These are phyloP conservation scores for Cephalotes varians DNA, from an alignment of 2,888 invertebrate species.

Conservation along the genomic window DNA sequence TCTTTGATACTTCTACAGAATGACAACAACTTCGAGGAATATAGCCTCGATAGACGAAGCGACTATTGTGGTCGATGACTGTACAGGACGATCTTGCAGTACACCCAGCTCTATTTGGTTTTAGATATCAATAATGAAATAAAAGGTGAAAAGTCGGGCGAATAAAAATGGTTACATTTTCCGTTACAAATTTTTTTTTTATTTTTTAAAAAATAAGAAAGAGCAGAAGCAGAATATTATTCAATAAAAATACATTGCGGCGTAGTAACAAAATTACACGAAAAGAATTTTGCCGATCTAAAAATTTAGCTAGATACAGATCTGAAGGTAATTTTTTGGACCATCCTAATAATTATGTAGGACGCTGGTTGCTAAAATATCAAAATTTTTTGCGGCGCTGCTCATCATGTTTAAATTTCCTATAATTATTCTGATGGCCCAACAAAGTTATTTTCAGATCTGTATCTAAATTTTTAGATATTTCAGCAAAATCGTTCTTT, in stretches of 20 bases:
- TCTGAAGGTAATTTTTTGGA: no score
- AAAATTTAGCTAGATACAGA: no score
- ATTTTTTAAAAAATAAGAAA: neutral
- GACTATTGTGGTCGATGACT: slow-evolving; percentile 1
- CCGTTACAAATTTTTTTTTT: neutral
- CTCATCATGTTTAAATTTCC: no score
- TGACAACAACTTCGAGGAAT: neutral
- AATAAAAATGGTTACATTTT: neutral
- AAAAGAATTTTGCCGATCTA: no score
- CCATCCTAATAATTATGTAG: no score
- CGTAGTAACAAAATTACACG: neutral
- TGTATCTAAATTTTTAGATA: no score
- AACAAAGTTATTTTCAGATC: no score
- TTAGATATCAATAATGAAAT: neutral
- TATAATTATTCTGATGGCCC: no score
- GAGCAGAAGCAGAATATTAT: neutral
- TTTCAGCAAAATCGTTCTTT: no score
- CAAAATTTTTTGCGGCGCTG: no score
- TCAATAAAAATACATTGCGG: neutral
- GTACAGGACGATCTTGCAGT: neutral
- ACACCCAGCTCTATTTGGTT: neutral
- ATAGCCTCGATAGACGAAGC: slow-evolving; percentile 11
- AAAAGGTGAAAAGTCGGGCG: neutral
- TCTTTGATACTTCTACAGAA: slow-evolving; percentile 19
- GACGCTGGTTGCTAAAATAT: no score